These are phyloP conservation scores for Kryphioiulus occultus DNA, from an alignment of 2,888 invertebrate genomes.

Conservation along the genomic window DNA sequence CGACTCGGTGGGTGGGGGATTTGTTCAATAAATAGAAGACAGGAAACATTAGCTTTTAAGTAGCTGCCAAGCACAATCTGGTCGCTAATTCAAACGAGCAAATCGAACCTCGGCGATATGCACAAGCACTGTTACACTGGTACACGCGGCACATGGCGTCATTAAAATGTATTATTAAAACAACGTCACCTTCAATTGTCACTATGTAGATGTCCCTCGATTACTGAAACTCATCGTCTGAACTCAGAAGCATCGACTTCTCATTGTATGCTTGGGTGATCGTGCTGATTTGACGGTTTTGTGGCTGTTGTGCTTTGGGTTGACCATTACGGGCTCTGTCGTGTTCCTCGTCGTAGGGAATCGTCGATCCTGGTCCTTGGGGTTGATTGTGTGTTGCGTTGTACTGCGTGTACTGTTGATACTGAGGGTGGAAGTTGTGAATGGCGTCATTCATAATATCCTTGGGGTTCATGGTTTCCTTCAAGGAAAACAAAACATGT, in stretches of 20 bases:
- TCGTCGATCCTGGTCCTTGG: background rate
- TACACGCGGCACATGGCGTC: background rate
- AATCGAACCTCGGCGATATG: background rate
- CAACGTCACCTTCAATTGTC: background rate
- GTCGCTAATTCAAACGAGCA: background rate
- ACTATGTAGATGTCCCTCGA: background rate
- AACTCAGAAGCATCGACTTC: slow-evolving; percentile 93
- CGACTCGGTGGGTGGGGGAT: background rate
- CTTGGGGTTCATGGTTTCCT: slow-evolving; percentile 98
- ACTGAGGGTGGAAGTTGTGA: slow-evolving; percentile 99
- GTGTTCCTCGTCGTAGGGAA: slow-evolving; percentile 49
- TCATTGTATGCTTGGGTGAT: slow-evolving; percentile 79
- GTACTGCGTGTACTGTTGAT: slow-evolving; percentile 99
- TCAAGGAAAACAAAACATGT: slow-evolving; percentile 59
- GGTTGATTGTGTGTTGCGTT: slow-evolving; percentile 61
- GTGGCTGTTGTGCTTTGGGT: slow-evolving; percentile 49
- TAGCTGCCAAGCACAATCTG: background rate
- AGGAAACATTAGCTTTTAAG: background rate
- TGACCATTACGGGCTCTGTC: slow-evolving; percentile 41
- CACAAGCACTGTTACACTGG: background rate
- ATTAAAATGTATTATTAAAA: slow-evolving; percentile 4
- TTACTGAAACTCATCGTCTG: slow-evolving; percentile 93
- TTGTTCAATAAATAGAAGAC: background rate
- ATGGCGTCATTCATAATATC: slow-evolving; percentile 99
- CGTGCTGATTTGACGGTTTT: slow-evolving; percentile 55